Percentiles rank a stretch among this genome's conserved stretches.
Conservation (phyloP, 2,797 vertebrate genomes). For the Mallotus villosus region DNA sequence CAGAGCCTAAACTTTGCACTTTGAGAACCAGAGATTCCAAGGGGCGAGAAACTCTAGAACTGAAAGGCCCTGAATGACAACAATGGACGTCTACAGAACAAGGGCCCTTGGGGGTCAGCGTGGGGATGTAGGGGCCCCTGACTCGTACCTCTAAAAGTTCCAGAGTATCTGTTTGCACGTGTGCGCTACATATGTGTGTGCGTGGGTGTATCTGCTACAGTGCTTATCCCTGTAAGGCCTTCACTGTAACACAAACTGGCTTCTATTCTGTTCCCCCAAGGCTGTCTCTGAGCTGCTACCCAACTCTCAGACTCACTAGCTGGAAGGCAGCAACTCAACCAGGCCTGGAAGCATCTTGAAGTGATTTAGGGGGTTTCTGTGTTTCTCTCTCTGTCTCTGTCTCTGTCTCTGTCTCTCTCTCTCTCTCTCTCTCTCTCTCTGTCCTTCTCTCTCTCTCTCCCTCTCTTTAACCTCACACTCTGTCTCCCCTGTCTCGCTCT, state of each 20-base stretch:
- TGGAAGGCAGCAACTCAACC: not conserved
- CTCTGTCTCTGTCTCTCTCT: conserved; percentile 10
- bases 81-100: not conserved
- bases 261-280: conserved; percentile 39
- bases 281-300: conserved; percentile 41
- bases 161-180: not conserved
- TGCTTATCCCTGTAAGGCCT: conserved; percentile 48
- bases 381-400: conserved; percentile 22
- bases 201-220: conserved; percentile 47
- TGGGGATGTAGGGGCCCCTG: conserved; percentile 39
- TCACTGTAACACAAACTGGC: not conserved
- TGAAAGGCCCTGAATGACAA: conserved; percentile 20
- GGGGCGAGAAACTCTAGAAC: conserved; percentile 43
- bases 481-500: too few species aligned
- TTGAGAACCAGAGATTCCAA: not conserved
- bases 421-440: conserved; percentile 32
- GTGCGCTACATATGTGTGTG: not conserved
- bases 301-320: conserved; percentile 45
- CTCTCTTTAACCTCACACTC: not conserved
- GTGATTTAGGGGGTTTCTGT: conserved; percentile 63
- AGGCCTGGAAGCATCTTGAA: conserved; percentile 69
- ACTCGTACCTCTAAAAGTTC: not conserved
- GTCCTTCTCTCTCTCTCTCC: conserved; percentile 28
- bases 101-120: conserved; percentile 19
- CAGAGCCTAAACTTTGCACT: not conserved